Evolutionary conservation across 2,888 invertebrate species (phyloP).

Genomic region (Dicycla oo): DNA sequence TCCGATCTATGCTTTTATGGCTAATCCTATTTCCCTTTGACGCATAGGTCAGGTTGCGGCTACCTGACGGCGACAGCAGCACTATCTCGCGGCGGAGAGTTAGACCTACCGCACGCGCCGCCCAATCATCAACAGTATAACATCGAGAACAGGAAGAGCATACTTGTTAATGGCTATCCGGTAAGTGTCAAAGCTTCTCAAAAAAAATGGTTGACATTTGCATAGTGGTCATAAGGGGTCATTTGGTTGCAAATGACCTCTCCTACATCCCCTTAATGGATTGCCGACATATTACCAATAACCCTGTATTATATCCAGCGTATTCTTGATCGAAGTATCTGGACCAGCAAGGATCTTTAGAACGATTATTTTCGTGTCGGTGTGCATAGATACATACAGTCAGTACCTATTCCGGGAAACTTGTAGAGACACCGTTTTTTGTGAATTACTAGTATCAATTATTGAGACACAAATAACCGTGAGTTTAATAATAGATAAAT

Average conservation of each 20-base stretch:
- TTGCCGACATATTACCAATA: no score
- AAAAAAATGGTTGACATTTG: no score
- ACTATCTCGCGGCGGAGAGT: conserved; percentile 83
- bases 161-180: conserved; percentile 88
- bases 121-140: conserved; percentile 66
- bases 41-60: conserved; percentile 73
- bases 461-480: not conserved
- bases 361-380: not conserved
- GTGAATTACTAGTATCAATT: not conserved
- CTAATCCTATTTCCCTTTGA: no score
- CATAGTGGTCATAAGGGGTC: no score
- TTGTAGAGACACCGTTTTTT: not conserved
- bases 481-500: not conserved
- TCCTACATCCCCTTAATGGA: no score
- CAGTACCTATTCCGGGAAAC: not conserved
- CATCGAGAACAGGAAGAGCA: conserved; percentile 85
- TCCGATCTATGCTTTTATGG: no score
- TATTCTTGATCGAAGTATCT: not conserved
- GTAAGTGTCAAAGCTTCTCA: conserved; percentile 67
- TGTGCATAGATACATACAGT: no score
- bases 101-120: conserved; percentile 77
- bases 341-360: not conserved
- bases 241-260: no score
- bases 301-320: not conserved
- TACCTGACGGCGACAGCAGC: conserved; percentile 85